Evolutionary conservation across 2,797 vertebrate species (phyloP).

Genomic region (Phaenicophaeus curvirostris): DNA sequence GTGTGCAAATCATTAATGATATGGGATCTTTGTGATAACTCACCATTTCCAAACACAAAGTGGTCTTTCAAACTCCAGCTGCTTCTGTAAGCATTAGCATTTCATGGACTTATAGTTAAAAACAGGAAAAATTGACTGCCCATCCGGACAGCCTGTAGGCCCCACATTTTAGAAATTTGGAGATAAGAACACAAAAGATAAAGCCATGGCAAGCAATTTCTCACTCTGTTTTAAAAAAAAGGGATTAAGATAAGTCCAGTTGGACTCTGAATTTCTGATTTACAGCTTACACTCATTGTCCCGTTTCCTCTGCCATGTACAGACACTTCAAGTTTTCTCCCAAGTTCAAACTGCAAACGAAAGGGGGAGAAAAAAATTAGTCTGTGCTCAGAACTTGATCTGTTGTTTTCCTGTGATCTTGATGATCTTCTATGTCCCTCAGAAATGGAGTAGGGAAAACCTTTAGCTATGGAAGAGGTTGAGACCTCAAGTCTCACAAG

Average conservation of each 20-base stretch:
- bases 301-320: constrained; percentile 67
- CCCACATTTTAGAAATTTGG: background rate
- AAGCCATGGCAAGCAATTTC: background rate
- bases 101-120: background rate
- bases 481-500: background rate
- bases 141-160: background rate
- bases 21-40: background rate
- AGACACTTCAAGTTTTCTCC: constrained; percentile 58
- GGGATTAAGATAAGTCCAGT: background rate
- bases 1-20: background rate
- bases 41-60: background rate
- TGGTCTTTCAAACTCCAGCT: background rate
- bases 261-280: background rate
- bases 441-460: background rate
- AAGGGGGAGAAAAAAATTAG: background rate
- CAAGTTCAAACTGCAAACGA: constrained; percentile 66
- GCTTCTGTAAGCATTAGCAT: background rate
- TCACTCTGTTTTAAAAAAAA: background rate
- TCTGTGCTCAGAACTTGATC: background rate
- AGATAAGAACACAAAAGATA: background rate
- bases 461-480: background rate
- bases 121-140: background rate
- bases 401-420: background rate
- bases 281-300: constrained; percentile 72
- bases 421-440: background rate